phyloP scores from a whole-genome alignment of 2,113 vertebrate species.

The Centropristis striata region DNA sequence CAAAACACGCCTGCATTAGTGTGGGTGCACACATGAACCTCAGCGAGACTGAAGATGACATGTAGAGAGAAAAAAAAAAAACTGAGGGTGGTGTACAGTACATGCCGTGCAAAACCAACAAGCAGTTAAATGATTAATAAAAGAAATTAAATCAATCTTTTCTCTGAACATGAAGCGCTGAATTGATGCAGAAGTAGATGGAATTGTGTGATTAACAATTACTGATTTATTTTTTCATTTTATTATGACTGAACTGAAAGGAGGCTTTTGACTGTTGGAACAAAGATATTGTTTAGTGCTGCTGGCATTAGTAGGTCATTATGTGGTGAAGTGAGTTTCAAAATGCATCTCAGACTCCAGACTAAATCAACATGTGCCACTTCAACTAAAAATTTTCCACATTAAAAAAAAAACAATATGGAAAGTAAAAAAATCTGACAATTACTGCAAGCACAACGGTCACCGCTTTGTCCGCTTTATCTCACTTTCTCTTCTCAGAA shows the following conservation, averaged over 20 bases:
- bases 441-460: not conserved
- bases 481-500: conserved; percentile 45
- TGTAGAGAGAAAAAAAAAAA: conserved; percentile 8
- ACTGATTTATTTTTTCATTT: not conserved
- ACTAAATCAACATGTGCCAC: not conserved
- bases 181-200: not conserved
- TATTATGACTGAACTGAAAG: not conserved
- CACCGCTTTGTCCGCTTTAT: not conserved
- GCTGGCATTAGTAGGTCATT: not conserved
- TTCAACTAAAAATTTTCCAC: not conserved
- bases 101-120: conserved; percentile 11
- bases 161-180: not conserved
- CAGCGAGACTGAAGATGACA: conserved; percentile 44
- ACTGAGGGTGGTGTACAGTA: conserved; percentile 20
- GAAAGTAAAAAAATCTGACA: not conserved
- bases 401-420: not conserved
- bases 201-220: not conserved
- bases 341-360: not conserved
- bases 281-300: not conserved
- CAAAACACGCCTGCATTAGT: conserved; percentile 54
- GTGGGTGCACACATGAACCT: conserved; percentile 51
- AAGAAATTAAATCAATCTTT: conserved; percentile 6
- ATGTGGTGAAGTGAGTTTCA: not conserved
- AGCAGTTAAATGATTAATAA: conserved; percentile 26
- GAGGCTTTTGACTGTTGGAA: conserved; percentile 4